Percentiles rank a stretch among this genome's conserved stretches.
Evolutionary conservation across 1,140 invertebrate genomes (phyloP).

Genomic region (Bombus superbus): DNA sequence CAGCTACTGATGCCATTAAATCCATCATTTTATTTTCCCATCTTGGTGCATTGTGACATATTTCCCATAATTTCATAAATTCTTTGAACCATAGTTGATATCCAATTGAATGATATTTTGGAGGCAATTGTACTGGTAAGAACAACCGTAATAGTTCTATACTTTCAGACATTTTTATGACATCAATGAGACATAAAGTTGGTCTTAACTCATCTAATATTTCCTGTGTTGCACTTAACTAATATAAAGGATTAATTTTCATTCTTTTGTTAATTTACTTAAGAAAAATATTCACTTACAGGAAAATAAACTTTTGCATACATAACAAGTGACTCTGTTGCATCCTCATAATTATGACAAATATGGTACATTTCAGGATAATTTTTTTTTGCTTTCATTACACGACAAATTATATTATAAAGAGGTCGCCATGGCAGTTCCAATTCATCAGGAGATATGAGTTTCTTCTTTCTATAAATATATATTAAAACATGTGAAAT

Average conservation of each 20-base stretch:
- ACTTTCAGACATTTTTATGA: slow-evolving; percentile 83
- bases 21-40: slow-evolving; percentile 89
- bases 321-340: slow-evolving; percentile 71
- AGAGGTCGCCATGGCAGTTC: slow-evolving; percentile 93
- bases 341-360: slow-evolving; percentile 79
- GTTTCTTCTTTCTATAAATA: slow-evolving; percentile 87
- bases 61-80: slow-evolving; percentile 90
- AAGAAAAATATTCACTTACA: slow-evolving; percentile 68
- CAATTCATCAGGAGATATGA: slow-evolving; percentile 91
- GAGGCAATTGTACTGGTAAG: slow-evolving; percentile 88
- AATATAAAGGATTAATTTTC: slow-evolving; percentile 53
- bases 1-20: slow-evolving; percentile 89
- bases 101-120: slow-evolving; percentile 86
- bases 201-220: slow-evolving; percentile 94
- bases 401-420: slow-evolving; percentile 86
- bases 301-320: slow-evolving; percentile 78
- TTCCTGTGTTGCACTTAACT: slow-evolving; percentile 89
- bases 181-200: slow-evolving; percentile 88
- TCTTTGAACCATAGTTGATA: slow-evolving; percentile 93
- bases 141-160: slow-evolving; percentile 89
- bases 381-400: slow-evolving; percentile 81
- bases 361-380: slow-evolving; percentile 86
- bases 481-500: neutral
- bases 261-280: slow-evolving; percentile 27
- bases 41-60: slow-evolving; percentile 87